Evolutionary conservation across 2,113 vertebrate species (phyloP).

Genomic region (Platanista minor): DNA sequence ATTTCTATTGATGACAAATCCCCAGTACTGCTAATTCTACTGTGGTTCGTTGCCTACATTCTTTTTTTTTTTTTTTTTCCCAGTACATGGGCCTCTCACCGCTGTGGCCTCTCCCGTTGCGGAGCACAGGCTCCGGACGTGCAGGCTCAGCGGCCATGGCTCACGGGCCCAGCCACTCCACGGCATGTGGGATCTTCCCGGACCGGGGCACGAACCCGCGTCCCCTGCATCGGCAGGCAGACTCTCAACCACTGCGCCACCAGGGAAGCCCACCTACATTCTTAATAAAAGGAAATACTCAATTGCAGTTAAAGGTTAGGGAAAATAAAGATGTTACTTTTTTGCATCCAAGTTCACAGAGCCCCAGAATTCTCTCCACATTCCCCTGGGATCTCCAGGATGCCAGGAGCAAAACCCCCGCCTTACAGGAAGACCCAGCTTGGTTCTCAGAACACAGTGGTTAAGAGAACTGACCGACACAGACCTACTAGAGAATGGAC

Average conservation of each 20-base stretch:
- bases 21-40: neutral
- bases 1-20: neutral
- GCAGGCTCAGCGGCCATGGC: too few relatives aligned
- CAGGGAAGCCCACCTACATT: neutral
- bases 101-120: too few relatives aligned
- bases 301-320: neutral
- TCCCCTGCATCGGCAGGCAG: too few relatives aligned
- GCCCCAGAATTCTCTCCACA: neutral
- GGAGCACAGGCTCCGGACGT: too few relatives aligned
- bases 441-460: rapidly evolving
- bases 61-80: too few relatives aligned
- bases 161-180: too few relatives aligned
- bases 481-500: too few relatives aligned
- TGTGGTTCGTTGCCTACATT: neutral
- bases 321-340: neutral
- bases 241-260: too few relatives aligned
- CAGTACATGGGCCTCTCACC: too few relatives aligned
- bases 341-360: neutral
- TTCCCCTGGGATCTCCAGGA: neutral
- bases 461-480: neutral
- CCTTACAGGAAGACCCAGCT: neutral
- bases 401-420: neutral
- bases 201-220: too few relatives aligned
- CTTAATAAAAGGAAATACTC: neutral
- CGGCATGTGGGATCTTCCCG: too few relatives aligned